Evolutionary conservation across 2,113 vertebrate genomes (phyloP).

Genomic region (Nanorana parkeri): DNA sequence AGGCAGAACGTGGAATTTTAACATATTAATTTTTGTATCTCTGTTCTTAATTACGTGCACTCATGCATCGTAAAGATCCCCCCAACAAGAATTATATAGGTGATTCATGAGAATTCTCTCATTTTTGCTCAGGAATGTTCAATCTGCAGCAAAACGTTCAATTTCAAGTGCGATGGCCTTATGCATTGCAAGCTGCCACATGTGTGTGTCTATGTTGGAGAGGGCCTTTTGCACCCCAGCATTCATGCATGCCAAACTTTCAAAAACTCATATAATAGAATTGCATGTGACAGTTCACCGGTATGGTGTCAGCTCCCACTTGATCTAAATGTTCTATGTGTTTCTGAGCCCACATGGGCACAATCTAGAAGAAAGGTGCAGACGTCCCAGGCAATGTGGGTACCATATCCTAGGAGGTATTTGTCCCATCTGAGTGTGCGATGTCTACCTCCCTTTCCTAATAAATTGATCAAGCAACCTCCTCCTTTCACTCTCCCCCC

Average conservation of each 20-base stretch:
- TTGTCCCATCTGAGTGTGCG: constrained; percentile 29
- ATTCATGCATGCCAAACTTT: constrained; percentile 5
- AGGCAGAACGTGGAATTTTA: no score
- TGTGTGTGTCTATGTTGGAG: neutral
- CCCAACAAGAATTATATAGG: neutral
- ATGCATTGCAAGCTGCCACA: neutral
- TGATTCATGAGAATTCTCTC: neutral
- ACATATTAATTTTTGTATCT: no score
- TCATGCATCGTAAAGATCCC: neutral
- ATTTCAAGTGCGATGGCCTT: neutral
- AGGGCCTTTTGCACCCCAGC: neutral
- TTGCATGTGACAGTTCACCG: no score
- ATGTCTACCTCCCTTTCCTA: constrained; percentile 39
- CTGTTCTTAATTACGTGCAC: no score
- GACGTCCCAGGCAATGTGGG: constrained; percentile 3
- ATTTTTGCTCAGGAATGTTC: neutral
- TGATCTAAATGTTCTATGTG: no score
- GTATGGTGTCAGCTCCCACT: no score
- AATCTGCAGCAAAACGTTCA: neutral
- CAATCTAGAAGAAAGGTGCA: neutral
- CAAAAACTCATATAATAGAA: no score
- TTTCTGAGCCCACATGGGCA: neutral
- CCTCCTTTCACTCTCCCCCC: constrained; percentile 44
- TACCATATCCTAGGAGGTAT: neutral
- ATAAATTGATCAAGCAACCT: constrained; percentile 54